Base-by-base conservation (phyloP, 2,113 vertebrate species). In the Poecile atricapillus region DNA sequence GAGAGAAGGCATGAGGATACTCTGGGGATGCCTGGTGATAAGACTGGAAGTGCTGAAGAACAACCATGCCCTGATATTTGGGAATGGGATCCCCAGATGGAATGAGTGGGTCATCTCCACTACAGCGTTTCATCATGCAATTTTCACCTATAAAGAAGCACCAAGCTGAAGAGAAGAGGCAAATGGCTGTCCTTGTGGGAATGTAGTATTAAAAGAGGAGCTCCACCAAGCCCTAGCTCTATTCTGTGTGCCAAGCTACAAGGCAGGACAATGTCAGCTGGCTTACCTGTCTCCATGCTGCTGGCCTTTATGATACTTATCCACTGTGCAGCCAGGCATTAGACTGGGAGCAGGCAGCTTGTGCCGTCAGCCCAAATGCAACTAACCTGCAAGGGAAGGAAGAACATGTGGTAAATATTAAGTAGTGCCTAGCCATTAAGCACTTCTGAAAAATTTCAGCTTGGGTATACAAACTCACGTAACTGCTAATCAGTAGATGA, bases 241-340 rank as follows among this genome's bases (percentile, higher is more conserved):
- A 3, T 21, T 64, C 19, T 35, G 18, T 14, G 18, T 76, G 53
- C 35, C 49, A 25, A 73, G 24, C 24, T 65, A 11, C 39, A 60
- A 37, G 58, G 65, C 39, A 91, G 89, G 21, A 68, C 35, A 64
- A 12, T 20, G n/a, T 33, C 46, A 52, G 49, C 59, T 81, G 33
- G 33, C 15, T 59, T 25, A 46, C 15, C 21, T 1, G 0, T 35
- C 4, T 3, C 39, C 12, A 15, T 24, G 39, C 46, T 43, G 11
- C 64, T 70, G 60, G 25, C 56, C 43, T 46, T 65, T 53, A 13
- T 30, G 3, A 1, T 25, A 46, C 52, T 35, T 41, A 50, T 7
- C 43, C 23, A n/a, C 15, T 3, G 1, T 31, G 23, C 28, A 28
- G 6, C 11, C 17, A 41, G 33, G 28, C 0, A 0, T 37, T 65